Conservation (phyloP, 2,113 vertebrate genomes). For the Muntiacus reevesi region DNA sequence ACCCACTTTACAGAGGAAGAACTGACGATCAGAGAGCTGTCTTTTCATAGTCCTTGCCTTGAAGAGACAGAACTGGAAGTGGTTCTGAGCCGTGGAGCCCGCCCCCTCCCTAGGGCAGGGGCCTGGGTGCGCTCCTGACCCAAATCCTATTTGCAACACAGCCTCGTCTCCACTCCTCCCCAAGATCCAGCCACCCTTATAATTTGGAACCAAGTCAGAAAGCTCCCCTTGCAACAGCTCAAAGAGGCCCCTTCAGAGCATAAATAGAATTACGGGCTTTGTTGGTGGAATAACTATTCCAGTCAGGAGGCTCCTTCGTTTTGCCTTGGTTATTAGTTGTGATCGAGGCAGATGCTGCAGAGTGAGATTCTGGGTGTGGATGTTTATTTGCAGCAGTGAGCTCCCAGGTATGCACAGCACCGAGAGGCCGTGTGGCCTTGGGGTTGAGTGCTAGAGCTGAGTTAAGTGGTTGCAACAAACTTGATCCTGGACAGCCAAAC, state of each 20-base stretch:
- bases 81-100: accelerated
- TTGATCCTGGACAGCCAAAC: neutral
- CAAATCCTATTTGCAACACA: neutral
- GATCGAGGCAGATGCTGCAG: neutral
- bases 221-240: neutral
- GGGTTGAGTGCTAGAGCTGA: neutral
- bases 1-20: neutral
- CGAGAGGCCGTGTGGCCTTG: neutral
- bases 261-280: neutral
- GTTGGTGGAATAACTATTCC: neutral
- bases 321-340: neutral
- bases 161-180: neutral
- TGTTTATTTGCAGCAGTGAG: neutral
- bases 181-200: neutral
- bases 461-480: neutral
- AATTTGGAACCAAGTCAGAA: neutral
- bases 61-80: neutral
- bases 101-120: neutral
- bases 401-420: accelerated
- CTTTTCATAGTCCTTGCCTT: neutral
- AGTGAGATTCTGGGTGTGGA: neutral
- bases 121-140: neutral
- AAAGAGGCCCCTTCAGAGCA: neutral
- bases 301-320: neutral
- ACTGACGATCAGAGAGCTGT: accelerated